Percentiles rank a stretch among this genome's conserved stretches.
Evolutionary conservation across 92 coral and sea anemone genomes (phyloP).

Genomic region (Diadumene lineata): DNA sequence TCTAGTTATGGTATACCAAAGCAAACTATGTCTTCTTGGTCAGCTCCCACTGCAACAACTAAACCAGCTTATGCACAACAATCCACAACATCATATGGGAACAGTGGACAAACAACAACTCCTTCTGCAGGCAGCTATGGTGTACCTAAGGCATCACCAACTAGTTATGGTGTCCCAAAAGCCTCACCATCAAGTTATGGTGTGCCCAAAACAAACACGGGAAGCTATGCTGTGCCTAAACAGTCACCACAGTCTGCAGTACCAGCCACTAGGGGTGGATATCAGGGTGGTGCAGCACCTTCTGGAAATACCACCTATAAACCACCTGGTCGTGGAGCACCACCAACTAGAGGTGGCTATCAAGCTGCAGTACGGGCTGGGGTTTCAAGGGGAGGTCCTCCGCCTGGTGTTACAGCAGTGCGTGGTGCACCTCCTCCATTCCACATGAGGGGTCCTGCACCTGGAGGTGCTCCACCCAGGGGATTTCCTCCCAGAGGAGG

Average conservation of each 20-base stretch:
- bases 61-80: constrained; percentile 20
- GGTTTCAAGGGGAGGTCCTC: constrained; percentile 41
- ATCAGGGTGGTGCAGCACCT: constrained; percentile 13
- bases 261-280: constrained; percentile 15
- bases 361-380: constrained; percentile 32
- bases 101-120: background rate
- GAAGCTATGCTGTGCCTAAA: constrained; percentile 30
- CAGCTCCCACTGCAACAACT: constrained; percentile 15
- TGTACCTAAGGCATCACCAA: constrained; percentile 2
- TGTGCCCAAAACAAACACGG: constrained; percentile 30
- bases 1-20: constrained; percentile 29
- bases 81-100: constrained; percentile 14
- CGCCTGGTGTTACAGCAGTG: constrained; percentile 46
- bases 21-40: background rate
- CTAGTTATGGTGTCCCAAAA: constrained; percentile 5
- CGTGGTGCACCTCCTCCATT: constrained; percentile 43
- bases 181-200: constrained; percentile 31
- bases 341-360: constrained; percentile 13
- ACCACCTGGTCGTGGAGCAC: constrained; percentile 27
- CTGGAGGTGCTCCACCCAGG: constrained; percentile 29
- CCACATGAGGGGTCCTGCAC: constrained; percentile 27
- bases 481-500: constrained; percentile 36
- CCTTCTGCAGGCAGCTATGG: constrained; percentile 9
- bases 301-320: background rate
- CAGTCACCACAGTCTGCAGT: constrained; percentile 8